phyloP scores from a whole-genome alignment of 2,113 vertebrate species.

The Macrotus californicus region DNA sequence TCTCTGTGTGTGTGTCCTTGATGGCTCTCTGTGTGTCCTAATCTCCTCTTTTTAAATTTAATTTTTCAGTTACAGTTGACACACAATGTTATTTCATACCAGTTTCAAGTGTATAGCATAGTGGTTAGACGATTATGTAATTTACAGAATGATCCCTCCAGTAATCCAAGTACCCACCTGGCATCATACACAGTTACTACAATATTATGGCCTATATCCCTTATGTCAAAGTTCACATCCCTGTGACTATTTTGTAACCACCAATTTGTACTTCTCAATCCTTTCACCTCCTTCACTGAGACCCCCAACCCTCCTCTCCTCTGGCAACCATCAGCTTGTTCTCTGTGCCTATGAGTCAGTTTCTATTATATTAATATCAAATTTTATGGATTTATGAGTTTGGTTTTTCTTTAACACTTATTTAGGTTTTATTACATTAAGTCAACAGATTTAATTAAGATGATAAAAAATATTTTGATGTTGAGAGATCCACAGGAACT shows the following conservation, averaged over 20 bases:
- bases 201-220: background rate
- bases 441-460: background rate
- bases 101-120: background rate
- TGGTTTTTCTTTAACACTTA: background rate
- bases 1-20: background rate
- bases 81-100: background rate
- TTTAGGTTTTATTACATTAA: background rate
- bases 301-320: background rate
- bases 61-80: background rate
- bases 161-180: background rate
- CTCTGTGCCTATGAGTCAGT: background rate
- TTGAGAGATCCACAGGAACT: background rate
- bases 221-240: background rate
- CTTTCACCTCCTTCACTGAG: background rate
- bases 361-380: background rate
- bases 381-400: background rate
- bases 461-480: slow-evolving; percentile 25
- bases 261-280: background rate
- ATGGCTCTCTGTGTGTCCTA: background rate
- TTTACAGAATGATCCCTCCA: background rate
- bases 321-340: background rate
- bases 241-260: background rate
- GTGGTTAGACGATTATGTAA: background rate
- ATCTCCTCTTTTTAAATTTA: background rate
- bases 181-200: background rate